Evolutionary conservation across 2,113 vertebrate genomes (phyloP), one percentile per base, ranked within the genome.

Genomic region (Strix uralensis): DNA sequence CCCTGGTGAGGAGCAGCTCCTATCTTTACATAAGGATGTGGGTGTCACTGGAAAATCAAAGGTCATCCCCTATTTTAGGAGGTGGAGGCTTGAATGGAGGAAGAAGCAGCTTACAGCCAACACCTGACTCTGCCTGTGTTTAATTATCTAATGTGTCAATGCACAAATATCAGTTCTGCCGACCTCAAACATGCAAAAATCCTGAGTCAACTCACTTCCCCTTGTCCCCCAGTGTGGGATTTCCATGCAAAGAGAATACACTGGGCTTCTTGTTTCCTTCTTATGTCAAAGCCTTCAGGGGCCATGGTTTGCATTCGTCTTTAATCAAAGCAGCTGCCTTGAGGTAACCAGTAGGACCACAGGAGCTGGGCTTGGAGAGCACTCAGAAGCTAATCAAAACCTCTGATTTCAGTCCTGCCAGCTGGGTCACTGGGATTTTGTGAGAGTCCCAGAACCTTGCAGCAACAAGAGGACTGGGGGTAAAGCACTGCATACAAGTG

Each of bases 81-180:
- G 94, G 91, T 94, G 91, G 91, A 96, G 88, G 77, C 89, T 85
- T 92, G 58, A 78, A 81, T 72, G 65, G 70, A 95, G 95, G 96
- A 94, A 95, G 81, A 22, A 87, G 94, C 79, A 94, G 95, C 88
- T 95, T 95, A 91, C 18, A 79, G 83, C 20, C 51, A 85, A 66
- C 91, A 95, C 91, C 91, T 94, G 89, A 84, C 73, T 94, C 91
- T 95, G 83, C 38, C 23, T 86, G 25, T 3, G 2, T 91, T 92
- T 91, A 80, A 85, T 97, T 92, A 90, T 38, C 81, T 83, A 77
- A 82, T 70, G 78, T 87, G 84, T 81, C 78, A 91, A 54, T 69
- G 52, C 89, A 75, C 73, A 89, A 94, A 79, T 82, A 72, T 58
- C 86, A 65, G 58, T 55, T 82, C 59, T 85, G 88, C 72, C 15